A percentile compares a stretch with the other conserved stretches of the same genome.
phyloP scores from a whole-genome alignment of 2,888 invertebrate genomes.

The Oscheius sp. region DNA sequence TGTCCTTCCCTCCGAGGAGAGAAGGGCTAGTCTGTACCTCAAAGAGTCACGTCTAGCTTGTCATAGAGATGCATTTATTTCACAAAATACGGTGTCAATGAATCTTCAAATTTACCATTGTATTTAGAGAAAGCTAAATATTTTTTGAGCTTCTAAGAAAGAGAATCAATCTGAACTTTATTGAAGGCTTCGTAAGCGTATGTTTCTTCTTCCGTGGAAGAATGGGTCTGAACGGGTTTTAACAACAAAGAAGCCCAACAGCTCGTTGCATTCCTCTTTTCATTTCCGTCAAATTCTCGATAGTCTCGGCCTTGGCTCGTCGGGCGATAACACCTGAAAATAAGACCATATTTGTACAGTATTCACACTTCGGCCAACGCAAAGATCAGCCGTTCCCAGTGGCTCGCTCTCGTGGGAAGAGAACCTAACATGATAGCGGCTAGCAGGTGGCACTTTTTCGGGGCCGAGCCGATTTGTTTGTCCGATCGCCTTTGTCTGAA shows the following conservation, averaged over 20 bases:
- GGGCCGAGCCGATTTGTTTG: conserved; percentile 13
- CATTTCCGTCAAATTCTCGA: conserved; percentile 30
- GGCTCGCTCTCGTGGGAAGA: not conserved
- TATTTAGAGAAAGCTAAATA: not conserved
- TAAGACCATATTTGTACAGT: not conserved
- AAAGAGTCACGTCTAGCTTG: conserved; percentile 16
- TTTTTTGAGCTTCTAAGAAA: not conserved
- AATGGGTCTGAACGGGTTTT: too few relatives aligned
- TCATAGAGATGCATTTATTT: conserved; percentile 17
- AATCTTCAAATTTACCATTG: too few relatives aligned
- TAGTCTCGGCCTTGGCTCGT: conserved; percentile 20
- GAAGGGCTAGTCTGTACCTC: conserved; percentile 8
- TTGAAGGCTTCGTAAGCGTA: not conserved
- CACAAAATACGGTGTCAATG: conserved; percentile 13
- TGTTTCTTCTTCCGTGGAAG: not conserved
- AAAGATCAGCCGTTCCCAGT: not conserved
- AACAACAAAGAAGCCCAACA: conserved; percentile 8
- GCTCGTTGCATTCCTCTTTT: conserved; percentile 29
- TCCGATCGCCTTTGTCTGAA: conserved; percentile 23
- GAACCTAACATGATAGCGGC: conserved; percentile 3
- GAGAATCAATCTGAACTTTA: too few relatives aligned
- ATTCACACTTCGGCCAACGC: not conserved
- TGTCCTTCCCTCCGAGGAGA: not conserved
- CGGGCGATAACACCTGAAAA: conserved; percentile 26
- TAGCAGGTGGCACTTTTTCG: conserved; percentile 19